A percentile compares a stretch with the other conserved stretches of the same genome.
phyloP scores from a whole-genome alignment of 2,797 vertebrate genomes.

The Falco berigora region DNA sequence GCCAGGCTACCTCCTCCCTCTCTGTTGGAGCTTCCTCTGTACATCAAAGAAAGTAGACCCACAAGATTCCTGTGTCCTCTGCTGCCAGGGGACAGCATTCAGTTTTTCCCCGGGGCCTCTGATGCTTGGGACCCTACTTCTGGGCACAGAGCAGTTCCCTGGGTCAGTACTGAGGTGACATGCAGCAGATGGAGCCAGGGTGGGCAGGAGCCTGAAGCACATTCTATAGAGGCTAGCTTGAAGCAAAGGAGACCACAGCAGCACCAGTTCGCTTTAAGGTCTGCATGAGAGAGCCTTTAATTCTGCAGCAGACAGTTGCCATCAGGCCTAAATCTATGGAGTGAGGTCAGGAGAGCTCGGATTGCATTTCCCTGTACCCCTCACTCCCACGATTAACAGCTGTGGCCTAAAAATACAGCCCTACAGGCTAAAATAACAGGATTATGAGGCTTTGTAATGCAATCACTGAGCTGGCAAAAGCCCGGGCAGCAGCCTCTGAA shows the following conservation, averaged over 20 bases:
- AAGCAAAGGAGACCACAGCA: neutral
- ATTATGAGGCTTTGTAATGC: neutral
- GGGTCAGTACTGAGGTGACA: neutral
- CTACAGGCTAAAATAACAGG: neutral
- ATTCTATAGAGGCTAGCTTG: neutral
- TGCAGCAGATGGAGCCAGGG: neutral
- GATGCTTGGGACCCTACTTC: neutral
- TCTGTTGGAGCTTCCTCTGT: neutral
- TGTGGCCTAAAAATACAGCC: conserved; percentile 34
- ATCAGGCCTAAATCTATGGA: accelerated
- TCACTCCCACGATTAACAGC: neutral
- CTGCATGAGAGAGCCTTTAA: neutral
- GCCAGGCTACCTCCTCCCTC: neutral
- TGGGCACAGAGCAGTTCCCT: accelerated
- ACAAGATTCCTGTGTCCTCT: neutral
- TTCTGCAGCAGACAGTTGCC: neutral
- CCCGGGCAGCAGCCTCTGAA: neutral
- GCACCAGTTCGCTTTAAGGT: neutral
- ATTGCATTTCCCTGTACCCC: neutral
- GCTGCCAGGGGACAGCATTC: neutral
- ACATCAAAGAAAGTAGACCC: neutral
- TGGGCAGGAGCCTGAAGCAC: neutral
- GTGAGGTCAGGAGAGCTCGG: neutral
- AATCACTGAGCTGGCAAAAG: neutral
- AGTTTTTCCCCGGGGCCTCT: neutral